phyloP scores from a whole-genome alignment of 2,888 invertebrate genomes.

The Cryptocephalus moraei region DNA sequence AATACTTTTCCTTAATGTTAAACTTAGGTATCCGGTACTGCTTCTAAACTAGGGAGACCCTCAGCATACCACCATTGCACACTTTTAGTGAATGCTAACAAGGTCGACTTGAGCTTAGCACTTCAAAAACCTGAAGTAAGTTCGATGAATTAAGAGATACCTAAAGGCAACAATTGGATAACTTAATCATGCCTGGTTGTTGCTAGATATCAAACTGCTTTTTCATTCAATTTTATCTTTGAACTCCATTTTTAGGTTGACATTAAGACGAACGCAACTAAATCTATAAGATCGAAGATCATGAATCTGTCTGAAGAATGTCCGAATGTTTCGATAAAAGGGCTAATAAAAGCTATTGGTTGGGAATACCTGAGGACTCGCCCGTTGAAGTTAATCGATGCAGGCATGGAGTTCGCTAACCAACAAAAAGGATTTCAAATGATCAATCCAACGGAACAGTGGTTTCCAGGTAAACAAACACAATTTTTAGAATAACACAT shows the following conservation, averaged over 20 bases:
- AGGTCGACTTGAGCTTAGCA: conserved; percentile 59
- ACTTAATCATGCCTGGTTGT: too few relatives aligned
- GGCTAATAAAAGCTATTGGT: conserved; percentile 69
- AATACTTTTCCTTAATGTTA: conserved; percentile 19
- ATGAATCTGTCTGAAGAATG: conserved; percentile 73
- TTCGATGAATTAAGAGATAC: too few relatives aligned
- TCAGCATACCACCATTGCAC: conserved; percentile 98
- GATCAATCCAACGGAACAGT: conserved; percentile 76
- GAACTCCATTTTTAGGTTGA: conserved; percentile 53
- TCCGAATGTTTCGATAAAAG: conserved; percentile 57
- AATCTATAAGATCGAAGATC: conserved; percentile 70
- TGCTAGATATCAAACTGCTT: too few relatives aligned
- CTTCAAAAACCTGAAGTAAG: conserved; percentile 67
- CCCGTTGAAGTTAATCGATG: conserved; percentile 57
- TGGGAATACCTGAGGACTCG: conserved; percentile 73
- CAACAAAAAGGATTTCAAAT: conserved; percentile 77
- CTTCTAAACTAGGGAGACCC: conserved; percentile 78
- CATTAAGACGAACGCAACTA: conserved; percentile 77
- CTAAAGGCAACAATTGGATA: too few relatives aligned
- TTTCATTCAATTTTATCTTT: too few relatives aligned
- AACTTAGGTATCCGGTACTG: conserved; percentile 85
- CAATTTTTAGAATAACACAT: background rate
- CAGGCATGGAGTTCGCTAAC: conserved; percentile 58
- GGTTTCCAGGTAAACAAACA: conserved; percentile 63
- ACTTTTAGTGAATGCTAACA: conserved; percentile 78